Evolutionary conservation across 2,113 vertebrate genomes (phyloP), one percentile per base, ranked within the genome.

Genomic region (Hippolais icterina): DNA sequence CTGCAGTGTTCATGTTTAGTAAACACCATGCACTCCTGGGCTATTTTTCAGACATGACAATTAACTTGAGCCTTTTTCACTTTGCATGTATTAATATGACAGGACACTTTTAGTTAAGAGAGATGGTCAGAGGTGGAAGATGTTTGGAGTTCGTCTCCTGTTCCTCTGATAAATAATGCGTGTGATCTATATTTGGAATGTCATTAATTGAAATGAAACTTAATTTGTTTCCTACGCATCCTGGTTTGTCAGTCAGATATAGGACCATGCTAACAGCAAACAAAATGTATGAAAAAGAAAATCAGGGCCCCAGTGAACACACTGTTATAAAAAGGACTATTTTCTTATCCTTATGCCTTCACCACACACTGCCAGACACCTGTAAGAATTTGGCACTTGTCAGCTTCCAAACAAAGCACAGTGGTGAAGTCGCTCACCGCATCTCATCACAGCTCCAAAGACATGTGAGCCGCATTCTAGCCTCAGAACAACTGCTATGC

Each of bases 11-110:
- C 64, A 83, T 68, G 70, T 82, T 87, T 60, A 90, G 72, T 33
- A 76, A 87, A 83, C 63, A 70, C 65, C 56, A 27, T 22, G 81
- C 20, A 54, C 57, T 56, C 35, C 65, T 29, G 4, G 12, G 54
- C 33, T 82, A 46, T 83, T 88, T 93, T 89, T 90, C 87, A 93
- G 66, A 70, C 60, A 39, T 31, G 66, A 91, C 83, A 94, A 94
- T 90, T 88, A 93, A 87, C 56, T 42, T 39, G 47, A 89, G 82
- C 85, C 56, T 82, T 37, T 53, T 69, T 89, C 84, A 56, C 39
- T 93, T 52, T 83, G 74, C 70, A 81, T 47, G 15, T 27, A 75
- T 81, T 90, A 86, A 86, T 72, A 93, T 15, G 68, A 86, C 72
- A 78, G 79, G 57, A 66, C 37, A 37, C 39, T 60, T 83, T 11